Evolutionary conservation across 1,140 invertebrate species (phyloP).

Genomic region (Lordiphosa clarofinis): DNA sequence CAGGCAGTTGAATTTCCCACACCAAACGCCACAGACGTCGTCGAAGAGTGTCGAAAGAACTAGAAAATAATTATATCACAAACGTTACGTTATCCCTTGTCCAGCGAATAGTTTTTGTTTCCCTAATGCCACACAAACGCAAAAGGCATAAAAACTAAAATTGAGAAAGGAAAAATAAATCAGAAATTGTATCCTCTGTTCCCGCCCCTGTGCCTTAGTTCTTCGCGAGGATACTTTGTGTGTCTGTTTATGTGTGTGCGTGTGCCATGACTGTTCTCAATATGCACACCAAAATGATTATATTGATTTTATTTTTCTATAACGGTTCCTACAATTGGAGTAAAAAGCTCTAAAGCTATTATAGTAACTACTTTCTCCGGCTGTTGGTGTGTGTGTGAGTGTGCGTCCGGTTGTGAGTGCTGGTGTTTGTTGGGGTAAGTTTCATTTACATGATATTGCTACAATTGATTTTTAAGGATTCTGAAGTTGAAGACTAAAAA

Average conservation of each 20-base stretch:
- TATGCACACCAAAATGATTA: slow-evolving; percentile 76
- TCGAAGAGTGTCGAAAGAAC: slow-evolving; percentile 3
- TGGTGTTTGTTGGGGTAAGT: slow-evolving; percentile 42
- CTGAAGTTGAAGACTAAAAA: not conserved
- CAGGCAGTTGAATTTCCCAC: slow-evolving; percentile 56
- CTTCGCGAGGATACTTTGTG: slow-evolving; percentile 4
- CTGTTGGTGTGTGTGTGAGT: slow-evolving; percentile 30
- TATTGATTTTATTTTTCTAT: slow-evolving; percentile 80
- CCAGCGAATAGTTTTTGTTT: not conserved
- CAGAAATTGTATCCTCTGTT: not conserved
- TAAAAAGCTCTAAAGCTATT: slow-evolving; percentile 68
- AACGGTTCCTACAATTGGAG: slow-evolving; percentile 80
- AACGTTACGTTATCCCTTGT: too few relatives aligned
- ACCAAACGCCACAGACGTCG: slow-evolving; percentile 23
- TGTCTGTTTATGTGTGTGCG: slow-evolving; percentile 22
- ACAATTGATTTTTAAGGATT: slow-evolving; percentile 43
- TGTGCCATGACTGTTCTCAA: slow-evolving; percentile 72
- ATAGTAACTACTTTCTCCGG: slow-evolving; percentile 6
- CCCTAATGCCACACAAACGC: slow-evolving; percentile 60
- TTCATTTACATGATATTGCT: slow-evolving; percentile 10
- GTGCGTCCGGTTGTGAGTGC: slow-evolving; percentile 15
- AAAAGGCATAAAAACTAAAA: slow-evolving; percentile 66
- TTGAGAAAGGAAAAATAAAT: slow-evolving; percentile 2
- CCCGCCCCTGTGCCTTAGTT: slow-evolving; percentile 33
- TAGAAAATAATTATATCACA: slow-evolving; percentile 9